A percentile compares a stretch with the other conserved stretches of the same genome.
phyloP scores from a whole-genome alignment of 2,888 invertebrate genomes.

The Drosophila mayaguana region DNA sequence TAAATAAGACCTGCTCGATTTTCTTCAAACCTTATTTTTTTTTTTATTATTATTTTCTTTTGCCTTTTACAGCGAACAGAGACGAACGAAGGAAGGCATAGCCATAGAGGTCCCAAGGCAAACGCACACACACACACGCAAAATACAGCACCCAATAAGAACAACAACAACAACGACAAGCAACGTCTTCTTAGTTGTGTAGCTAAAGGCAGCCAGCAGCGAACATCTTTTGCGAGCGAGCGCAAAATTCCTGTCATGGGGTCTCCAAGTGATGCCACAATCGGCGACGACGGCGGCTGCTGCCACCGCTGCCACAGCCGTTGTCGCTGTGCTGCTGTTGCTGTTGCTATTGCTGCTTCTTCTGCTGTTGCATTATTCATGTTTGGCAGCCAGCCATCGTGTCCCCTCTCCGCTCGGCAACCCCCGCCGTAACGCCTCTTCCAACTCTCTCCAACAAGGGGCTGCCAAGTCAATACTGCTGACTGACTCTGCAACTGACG shows the following conservation, averaged over 20 bases:
- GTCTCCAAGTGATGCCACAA: conserved; percentile 66
- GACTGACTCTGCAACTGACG: conserved; percentile 36
- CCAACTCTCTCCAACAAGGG: conserved; percentile 32
- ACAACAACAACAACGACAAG: conserved; percentile 51
- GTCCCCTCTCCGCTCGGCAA: conserved; percentile 14
- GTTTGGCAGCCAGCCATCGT: conserved; percentile 71
- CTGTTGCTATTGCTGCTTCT: conserved; percentile 29
- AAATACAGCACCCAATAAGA: conserved; percentile 48
- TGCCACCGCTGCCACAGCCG: conserved; percentile 25
- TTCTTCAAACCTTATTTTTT: conserved; percentile 60
- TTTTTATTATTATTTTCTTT: conserved; percentile 9
- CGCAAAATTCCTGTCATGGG: conserved; percentile 71
- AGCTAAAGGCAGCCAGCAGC: conserved; percentile 49
- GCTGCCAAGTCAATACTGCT: conserved; percentile 39
- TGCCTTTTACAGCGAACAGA: conserved; percentile 44
- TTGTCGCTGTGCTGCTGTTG: conserved; percentile 18
- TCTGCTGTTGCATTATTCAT: conserved; percentile 72
- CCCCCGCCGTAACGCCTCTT: not conserved
- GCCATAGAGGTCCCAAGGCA: conserved; percentile 54
- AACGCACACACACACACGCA: conserved; percentile 42
- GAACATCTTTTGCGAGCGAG: conserved; percentile 65
- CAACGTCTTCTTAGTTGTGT: conserved; percentile 62
- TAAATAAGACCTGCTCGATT: conserved; percentile 76
- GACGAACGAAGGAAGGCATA: conserved; percentile 33
- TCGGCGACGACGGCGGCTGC: conserved; percentile 49